Conservation (phyloP, 2,797 vertebrate species). For the Chloroceryle amazona region DNA sequence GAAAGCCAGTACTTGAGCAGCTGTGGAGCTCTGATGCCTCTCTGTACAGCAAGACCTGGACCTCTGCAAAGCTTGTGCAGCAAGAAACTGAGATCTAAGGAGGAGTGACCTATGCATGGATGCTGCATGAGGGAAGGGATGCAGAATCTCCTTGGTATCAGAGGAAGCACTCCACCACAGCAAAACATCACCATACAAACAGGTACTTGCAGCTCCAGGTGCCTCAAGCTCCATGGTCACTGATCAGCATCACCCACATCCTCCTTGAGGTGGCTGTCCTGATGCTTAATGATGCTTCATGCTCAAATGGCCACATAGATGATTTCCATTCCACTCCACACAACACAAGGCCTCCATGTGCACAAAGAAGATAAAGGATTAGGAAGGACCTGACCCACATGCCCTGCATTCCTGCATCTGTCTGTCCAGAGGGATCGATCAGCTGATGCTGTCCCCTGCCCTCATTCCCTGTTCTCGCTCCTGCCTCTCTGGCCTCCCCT, state of each 20-base stretch:
- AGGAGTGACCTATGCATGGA: accelerated
- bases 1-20: background rate
- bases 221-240: background rate
- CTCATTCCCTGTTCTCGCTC: accelerated
- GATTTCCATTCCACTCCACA: background rate
- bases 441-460: background rate
- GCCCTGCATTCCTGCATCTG: background rate
- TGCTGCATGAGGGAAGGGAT: background rate
- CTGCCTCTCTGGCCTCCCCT: background rate
- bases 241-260: background rate
- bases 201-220: background rate
- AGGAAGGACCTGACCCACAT: background rate
- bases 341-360: accelerated
- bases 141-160: background rate
- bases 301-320: accelerated
- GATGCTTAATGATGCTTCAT: background rate
- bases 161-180: background rate
- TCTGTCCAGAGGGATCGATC: accelerated
- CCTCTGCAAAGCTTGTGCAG: background rate
- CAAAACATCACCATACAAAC: accelerated
- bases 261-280: background rate
- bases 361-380: background rate
- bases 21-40: background rate
- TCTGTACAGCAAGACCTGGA: accelerated
- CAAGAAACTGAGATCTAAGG: background rate